Evolutionary conservation across 2,113 vertebrate genomes (phyloP), one percentile per base, ranked within the genome.

Genomic region (Tachysurus fulvidraco): DNA sequence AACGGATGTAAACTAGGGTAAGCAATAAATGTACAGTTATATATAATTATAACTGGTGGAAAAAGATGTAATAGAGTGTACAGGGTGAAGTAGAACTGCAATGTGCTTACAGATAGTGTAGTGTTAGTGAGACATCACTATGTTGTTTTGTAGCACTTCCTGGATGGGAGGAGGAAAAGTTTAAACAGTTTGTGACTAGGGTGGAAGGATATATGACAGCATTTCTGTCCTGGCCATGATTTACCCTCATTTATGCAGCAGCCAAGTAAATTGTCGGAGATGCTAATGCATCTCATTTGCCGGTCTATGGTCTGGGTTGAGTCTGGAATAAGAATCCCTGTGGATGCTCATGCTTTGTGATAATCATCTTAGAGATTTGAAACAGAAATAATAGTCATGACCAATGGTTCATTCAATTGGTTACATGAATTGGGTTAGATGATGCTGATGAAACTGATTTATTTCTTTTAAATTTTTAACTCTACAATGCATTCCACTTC

Each of bases 281-380:
- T 90, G 84, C 88, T 87, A 85, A 86, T 57, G 79, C 83, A 83
- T 87, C 46, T 65, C 69, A 52, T 64, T 50, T 87, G 46, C 64
- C 57, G 79, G 74, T 81, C 69, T 85, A 84, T 46, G n/a, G 41
- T 8, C 81, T 55, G n/a, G 5, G 1, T 23, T 7, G 11, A 52
- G 69, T 44, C 83, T 81, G 87, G 55, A 81, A 89, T 67, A 19
- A 54, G 62, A 62, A 64, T 21, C 57, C 77, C 62, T 88, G 83
- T 74, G 46, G 55, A 84, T 77, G 86, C 89, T 91, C 85, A 88
- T 28, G 41, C 84, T 89, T 87, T 90, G 91, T 90, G 85, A 88
- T 88, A 87, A 89, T 87, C 88, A 85, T 90, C 90, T 93, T 91
- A 89, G 54, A 81, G 88, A 73, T 91, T 85, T 88, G 87, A 83